Evolutionary conservation across 2,888 invertebrate species (phyloP), one percentile per base, ranked within the genome.

Genomic region (Acanthosepion lycidas): DNA sequence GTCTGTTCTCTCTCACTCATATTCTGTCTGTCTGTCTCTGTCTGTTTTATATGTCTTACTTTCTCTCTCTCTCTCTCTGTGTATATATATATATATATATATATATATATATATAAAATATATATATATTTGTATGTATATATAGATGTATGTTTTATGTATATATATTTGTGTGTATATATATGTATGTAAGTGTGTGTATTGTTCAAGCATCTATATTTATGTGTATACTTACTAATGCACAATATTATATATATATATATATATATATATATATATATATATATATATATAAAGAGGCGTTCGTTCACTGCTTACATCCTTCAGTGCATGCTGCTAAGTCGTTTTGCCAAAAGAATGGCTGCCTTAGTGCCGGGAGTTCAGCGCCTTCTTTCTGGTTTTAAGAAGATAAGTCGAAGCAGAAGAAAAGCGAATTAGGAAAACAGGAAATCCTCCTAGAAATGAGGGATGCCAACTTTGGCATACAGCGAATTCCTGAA

Each of bases 311-410:
- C n/a, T 78, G n/a, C 33, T 78, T 78, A n/a, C 33, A n/a, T 78
- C 78, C 33, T 78, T 33, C 78, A 78, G 9, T 78, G 78, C 28
- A 18, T 78, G 15, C 3, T 78, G n/a, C 33, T 15, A 78, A 78
- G 33, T n/a, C n/a, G 15, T 78, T 78, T 78, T 78, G n/a, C 33
- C 78, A 78, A 33, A n/a, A 78, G 78, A 78, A 78, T n/a, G n/a
- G n/a, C n/a, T n/a, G 78, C 15, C 78, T 33, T n/a, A 78, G 78
- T 33, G n/a, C 33, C 33, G 78, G 12, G n/a, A n/a, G 78, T 78
- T 78, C 78, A 78, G 78, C 78, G 78, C 78, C 78, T 78, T 33
- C n/a, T n/a, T n/a, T 78, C 78, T 78, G 78, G n/a, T 78, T 78
- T 78, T 78, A 78, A 78, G 78, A n/a, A n/a, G n/a, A 78, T 78